Percentiles rank a stretch among this genome's conserved stretches.
Evolutionary conservation across 2,888 invertebrate species (phyloP).

Genomic region (Sinotaia quadrata): DNA sequence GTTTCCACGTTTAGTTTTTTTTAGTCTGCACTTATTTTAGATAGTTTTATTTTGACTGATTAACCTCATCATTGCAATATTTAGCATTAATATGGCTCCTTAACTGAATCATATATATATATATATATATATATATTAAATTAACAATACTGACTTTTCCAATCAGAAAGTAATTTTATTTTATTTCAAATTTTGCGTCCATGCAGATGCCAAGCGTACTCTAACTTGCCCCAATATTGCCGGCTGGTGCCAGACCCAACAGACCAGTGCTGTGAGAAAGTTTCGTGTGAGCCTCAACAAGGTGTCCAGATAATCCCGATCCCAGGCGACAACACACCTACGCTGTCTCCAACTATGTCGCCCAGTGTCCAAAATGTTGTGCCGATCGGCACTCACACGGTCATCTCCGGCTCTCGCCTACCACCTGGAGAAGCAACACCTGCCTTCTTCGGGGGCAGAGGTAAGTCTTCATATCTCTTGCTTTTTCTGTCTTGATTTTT

Average conservation of each 20-base stretch:
- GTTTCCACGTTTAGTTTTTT: too few species aligned
- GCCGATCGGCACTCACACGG: constrained; percentile 52
- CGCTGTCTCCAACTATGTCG: constrained; percentile 40
- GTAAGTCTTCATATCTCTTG: neutral
- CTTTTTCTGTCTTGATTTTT: too few species aligned
- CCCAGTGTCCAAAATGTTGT: constrained; percentile 46
- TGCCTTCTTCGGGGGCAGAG: constrained; percentile 13
- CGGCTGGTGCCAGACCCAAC: constrained; percentile 45
- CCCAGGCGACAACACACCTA: constrained; percentile 36
- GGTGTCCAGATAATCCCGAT: constrained; percentile 42
- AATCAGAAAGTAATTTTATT: neutral
- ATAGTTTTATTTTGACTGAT: too few species aligned
- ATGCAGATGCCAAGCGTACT: constrained; percentile 51
- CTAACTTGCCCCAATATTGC: constrained; percentile 53
- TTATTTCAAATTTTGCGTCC: neutral
- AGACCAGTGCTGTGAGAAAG: constrained; percentile 53
- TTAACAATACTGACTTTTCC: neutral
- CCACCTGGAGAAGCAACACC: constrained; percentile 34
- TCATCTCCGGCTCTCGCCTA: constrained; percentile 48
- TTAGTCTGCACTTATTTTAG: too few species aligned
- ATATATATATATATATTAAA: neutral
- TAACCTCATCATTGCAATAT: too few species aligned
- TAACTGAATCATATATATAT: neutral
- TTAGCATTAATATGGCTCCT: too few species aligned
- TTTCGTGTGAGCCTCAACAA: constrained; percentile 41